Evolutionary conservation across 2,113 vertebrate genomes (phyloP).

Genomic region (Aphyosemion australe): DNA sequence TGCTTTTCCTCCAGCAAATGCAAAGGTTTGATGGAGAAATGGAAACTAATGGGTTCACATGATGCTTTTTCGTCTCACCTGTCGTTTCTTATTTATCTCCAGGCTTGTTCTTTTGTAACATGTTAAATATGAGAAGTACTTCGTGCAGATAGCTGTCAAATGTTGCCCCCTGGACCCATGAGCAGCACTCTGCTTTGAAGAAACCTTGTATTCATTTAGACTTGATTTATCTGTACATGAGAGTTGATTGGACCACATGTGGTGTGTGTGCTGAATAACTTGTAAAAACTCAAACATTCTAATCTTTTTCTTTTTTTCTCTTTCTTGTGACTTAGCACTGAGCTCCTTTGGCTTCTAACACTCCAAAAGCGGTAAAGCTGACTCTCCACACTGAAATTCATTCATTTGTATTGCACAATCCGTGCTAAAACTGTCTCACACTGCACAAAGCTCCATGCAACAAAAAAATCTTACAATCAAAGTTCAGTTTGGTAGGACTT

Average conservation of each 20-base stretch:
- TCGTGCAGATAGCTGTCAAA: conserved; percentile 38
- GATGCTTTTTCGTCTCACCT: conserved; percentile 41
- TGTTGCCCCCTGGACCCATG: conserved; percentile 19
- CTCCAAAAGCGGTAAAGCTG: too few relatives aligned
- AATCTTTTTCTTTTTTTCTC: too few relatives aligned
- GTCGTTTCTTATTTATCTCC: conserved; percentile 43
- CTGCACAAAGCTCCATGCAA: too few relatives aligned
- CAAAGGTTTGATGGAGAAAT: conserved; percentile 44
- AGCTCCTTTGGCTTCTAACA: too few relatives aligned
- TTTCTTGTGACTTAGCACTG: too few relatives aligned
- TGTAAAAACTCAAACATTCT: too few relatives aligned
- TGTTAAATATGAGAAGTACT: conserved; percentile 47
- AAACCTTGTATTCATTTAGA: conserved; percentile 22
- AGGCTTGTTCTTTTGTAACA: conserved; percentile 48
- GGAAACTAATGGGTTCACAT: conserved; percentile 4
- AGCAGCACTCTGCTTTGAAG: conserved; percentile 32
- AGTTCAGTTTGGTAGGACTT: too few relatives aligned
- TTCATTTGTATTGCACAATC: too few relatives aligned
- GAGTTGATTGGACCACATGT: neutral
- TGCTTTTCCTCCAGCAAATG: conserved; percentile 32
- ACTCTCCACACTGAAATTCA: too few relatives aligned
- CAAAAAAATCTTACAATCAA: too few relatives aligned
- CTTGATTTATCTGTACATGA: neutral
- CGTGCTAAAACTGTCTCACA: too few relatives aligned
- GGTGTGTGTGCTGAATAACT: neutral